phyloP scores from a whole-genome alignment of 2,113 vertebrate species.

The Pygoscelis antarcticus region DNA sequence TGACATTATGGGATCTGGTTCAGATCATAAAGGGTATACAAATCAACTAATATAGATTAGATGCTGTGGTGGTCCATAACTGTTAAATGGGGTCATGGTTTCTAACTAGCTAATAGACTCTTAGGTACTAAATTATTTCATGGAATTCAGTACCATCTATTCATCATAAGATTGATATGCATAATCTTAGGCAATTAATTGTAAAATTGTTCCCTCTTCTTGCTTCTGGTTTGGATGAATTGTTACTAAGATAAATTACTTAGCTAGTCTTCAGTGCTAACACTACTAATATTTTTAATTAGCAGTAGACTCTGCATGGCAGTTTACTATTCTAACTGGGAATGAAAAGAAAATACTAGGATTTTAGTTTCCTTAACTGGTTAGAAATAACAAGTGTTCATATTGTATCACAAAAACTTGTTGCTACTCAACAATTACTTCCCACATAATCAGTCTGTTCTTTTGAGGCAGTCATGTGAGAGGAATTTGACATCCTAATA shows the following conservation, averaged over 20 bases:
- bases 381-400: background rate
- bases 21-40: constrained; percentile 87
- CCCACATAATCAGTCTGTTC: background rate
- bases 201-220: background rate
- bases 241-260: background rate
- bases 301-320: background rate
- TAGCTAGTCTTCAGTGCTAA: background rate
- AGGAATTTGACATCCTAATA: background rate
- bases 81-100: constrained; percentile 82
- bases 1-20: constrained; percentile 84
- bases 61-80: constrained; percentile 79
- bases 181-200: constrained; percentile 3
- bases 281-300: background rate
- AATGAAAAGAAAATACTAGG: background rate
- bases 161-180: constrained; percentile 11
- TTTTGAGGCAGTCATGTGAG: background rate
- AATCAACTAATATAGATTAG: constrained; percentile 90
- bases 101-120: constrained; percentile 81
- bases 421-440: background rate
- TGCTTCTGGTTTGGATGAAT: background rate
- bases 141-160: constrained; percentile 62
- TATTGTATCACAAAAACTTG: background rate
- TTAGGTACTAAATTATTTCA: constrained; percentile 79
- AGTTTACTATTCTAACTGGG: background rate
- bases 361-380: background rate